These are phyloP conservation scores for Eulimnadia texana DNA, from an alignment of 1,140 invertebrate species.

Conservation along the genomic window DNA sequence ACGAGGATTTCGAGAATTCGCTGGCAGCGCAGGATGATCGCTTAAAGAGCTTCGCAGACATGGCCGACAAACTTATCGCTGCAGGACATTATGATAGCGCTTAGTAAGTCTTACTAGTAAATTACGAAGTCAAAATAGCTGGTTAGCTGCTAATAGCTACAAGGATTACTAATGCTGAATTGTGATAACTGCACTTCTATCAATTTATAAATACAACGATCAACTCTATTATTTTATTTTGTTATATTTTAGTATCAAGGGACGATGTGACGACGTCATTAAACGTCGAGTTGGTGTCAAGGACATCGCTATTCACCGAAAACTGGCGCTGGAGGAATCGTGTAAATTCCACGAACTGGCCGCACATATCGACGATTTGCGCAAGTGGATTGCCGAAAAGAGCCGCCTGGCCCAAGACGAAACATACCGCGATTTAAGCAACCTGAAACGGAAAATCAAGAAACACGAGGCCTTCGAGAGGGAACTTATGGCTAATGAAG, in stretches of 20 bases:
- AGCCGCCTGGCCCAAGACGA: conserved; percentile 79
- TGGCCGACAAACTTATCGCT: conserved; percentile 66
- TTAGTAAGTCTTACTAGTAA: conserved; percentile 51
- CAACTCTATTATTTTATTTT: too few species aligned
- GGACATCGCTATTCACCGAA: conserved; percentile 50
- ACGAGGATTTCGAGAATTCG: conserved; percentile 88
- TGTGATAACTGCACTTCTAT: too few species aligned
- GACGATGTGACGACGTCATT: conserved; percentile 58
- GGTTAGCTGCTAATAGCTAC: too few species aligned
- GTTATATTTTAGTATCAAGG: conserved; percentile 62
- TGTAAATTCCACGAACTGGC: conserved; percentile 70
- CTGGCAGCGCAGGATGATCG: conserved; percentile 86
- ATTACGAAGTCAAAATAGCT: too few species aligned
- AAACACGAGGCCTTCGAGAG: conserved; percentile 96
- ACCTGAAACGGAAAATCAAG: conserved; percentile 83
- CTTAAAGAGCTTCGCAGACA: conserved; percentile 67
- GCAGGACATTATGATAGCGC: conserved; percentile 75
- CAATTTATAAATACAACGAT: too few species aligned
- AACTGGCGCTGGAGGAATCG: conserved; percentile 55
- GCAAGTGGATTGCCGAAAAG: conserved; percentile 84
- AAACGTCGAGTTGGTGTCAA: conserved; percentile 57
- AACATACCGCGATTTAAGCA: conserved; percentile 81
- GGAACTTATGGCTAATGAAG: conserved; percentile 81
- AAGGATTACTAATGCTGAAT: too few species aligned
- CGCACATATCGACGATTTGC: conserved; percentile 72